phyloP scores from a whole-genome alignment of 2,888 invertebrate genomes.

The Rotaria socialis region DNA sequence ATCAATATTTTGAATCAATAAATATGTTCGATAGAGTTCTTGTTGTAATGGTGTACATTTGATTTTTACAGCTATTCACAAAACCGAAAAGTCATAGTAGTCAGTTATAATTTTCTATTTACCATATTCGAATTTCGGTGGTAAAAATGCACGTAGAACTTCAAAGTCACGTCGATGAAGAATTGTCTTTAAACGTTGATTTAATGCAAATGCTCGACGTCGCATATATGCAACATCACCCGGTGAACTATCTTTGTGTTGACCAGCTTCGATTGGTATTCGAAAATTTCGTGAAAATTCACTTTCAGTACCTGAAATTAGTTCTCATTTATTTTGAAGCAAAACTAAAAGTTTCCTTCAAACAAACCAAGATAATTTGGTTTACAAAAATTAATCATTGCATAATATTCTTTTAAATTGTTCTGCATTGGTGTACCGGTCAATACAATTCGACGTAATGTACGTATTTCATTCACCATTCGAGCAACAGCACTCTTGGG shows the following conservation, averaged over 20 bases:
- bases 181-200: slow-evolving; percentile 85
- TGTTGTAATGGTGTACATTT: slow-evolving; percentile 68
- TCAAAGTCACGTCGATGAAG: slow-evolving; percentile 84
- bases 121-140: slow-evolving; percentile 92
- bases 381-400: slow-evolving; percentile 97
- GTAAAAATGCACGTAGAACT: slow-evolving; percentile 84
- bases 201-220: slow-evolving; percentile 84
- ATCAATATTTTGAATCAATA: slow-evolving; percentile 27
- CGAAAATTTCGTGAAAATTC: slow-evolving; percentile 91
- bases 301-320: slow-evolving; percentile 71
- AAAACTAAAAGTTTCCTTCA: not conserved
- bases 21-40: slow-evolving; percentile 41
- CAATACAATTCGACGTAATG: slow-evolving; percentile 79
- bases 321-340: not conserved
- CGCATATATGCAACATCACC: slow-evolving; percentile 87
- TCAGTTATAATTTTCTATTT: not conserved
- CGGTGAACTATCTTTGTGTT: slow-evolving; percentile 84
- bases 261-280: slow-evolving; percentile 92
- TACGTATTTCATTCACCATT: slow-evolving; percentile 73
- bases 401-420: slow-evolving; percentile 72
- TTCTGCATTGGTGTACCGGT: slow-evolving; percentile 98
- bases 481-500: slow-evolving; percentile 73
- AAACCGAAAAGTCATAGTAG: slow-evolving; percentile 52
- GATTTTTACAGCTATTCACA: slow-evolving; percentile 87
- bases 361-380: slow-evolving; percentile 72